These are phyloP conservation scores for Enteromius thamalakanensis DNA, from an alignment of 2,797 vertebrate genomes.

Conservation along the genomic window DNA sequence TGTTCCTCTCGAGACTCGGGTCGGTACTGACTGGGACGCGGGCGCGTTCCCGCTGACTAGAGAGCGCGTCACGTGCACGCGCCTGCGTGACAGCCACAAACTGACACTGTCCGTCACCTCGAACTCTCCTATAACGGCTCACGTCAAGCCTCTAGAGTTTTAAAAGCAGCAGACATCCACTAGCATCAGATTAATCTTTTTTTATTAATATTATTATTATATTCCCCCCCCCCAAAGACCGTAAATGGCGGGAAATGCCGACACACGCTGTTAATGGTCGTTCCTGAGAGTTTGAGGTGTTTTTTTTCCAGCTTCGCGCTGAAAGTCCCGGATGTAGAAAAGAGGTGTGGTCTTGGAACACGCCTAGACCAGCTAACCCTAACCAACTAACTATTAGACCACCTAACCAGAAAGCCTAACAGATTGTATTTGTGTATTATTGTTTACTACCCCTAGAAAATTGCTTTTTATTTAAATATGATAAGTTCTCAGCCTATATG, in stretches of 20 bases:
- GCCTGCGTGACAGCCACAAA: slow-evolving; percentile 67
- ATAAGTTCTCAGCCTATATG: background rate
- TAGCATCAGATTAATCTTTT: background rate
- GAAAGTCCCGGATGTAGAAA: slow-evolving; percentile 34
- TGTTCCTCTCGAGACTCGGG: slow-evolving; percentile 28
- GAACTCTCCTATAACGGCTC: slow-evolving; percentile 20
- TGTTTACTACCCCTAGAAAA: background rate
- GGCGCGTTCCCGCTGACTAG: slow-evolving; percentile 39
- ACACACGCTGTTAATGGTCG: background rate
- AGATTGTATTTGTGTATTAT: background rate
- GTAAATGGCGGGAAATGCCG: background rate
- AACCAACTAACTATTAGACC: background rate
- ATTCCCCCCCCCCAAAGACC: background rate
- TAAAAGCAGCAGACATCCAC: background rate
- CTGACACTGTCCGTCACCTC: slow-evolving; percentile 68
- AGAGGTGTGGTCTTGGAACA: slow-evolving; percentile 23
- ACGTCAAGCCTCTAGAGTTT: background rate
- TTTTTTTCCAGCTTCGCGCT: slow-evolving; percentile 29
- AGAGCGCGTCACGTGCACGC: background rate
- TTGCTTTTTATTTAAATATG: background rate
- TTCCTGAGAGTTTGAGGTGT: slow-evolving; percentile 17
- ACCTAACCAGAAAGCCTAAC: background rate
- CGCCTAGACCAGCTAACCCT: background rate
- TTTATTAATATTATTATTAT: no score
- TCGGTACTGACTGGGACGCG: slow-evolving; percentile 41